A percentile compares a stretch with the other conserved stretches of the same genome.
Conservation (phyloP, 2,797 vertebrate genomes). For the Steatocranus sp. region DNA sequence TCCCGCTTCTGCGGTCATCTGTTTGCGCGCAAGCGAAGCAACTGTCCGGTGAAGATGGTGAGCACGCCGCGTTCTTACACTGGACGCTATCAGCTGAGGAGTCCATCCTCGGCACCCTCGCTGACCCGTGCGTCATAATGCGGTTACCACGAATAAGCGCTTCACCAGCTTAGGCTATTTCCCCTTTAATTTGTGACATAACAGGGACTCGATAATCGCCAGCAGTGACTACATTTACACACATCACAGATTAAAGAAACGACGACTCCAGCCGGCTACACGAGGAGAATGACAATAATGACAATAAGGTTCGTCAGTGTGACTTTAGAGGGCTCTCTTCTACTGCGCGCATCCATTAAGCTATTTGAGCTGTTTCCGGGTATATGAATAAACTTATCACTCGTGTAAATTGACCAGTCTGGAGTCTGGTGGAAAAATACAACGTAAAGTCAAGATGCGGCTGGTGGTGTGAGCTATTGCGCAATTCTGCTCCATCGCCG, state of each 20-base stretch:
- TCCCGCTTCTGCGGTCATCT: neutral
- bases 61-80: neutral
- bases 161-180: conserved; percentile 64
- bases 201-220: conserved; percentile 49
- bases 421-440: conserved; percentile 8
- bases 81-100: conserved; percentile 23
- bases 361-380: neutral
- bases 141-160: conserved; percentile 76
- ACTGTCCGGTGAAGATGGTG: conserved; percentile 16
- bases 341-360: neutral
- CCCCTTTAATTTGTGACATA: conserved; percentile 73
- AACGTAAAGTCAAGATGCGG: neutral
- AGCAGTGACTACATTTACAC: conserved; percentile 15
- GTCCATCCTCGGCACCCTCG: conserved; percentile 47
- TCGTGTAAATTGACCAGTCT: neutral
- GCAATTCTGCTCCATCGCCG: conserved; percentile 42
- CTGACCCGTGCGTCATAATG: conserved; percentile 81
- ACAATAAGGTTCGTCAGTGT: neutral
- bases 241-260: conserved; percentile 34
- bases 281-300: neutral
- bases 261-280: neutral
- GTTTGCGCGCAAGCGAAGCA: neutral
- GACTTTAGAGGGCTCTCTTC: neutral
- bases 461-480: conserved; percentile 28
- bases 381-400: neutral